Evolutionary conservation across 2,888 invertebrate genomes (phyloP).

Genomic region (Athripsodes cinereus): DNA sequence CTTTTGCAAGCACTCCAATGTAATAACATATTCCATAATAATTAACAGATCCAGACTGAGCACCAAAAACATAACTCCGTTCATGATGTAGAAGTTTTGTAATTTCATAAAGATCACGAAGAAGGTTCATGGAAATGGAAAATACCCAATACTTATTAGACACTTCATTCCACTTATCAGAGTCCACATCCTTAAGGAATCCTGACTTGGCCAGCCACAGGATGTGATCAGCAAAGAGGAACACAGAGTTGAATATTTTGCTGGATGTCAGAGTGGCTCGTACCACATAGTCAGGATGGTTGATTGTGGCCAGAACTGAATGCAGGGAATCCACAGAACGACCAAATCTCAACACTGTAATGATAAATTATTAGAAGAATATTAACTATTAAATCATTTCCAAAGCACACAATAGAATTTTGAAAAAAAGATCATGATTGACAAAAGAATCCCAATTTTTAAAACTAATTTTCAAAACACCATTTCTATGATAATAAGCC

Average conservation of each 20-base stretch:
- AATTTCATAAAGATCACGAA: conserved; percentile 83
- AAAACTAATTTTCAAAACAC: too few relatives aligned
- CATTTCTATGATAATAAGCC: too few relatives aligned
- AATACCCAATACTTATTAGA: conserved; percentile 82
- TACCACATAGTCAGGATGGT: conserved; percentile 65
- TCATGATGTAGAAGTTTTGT: conserved; percentile 20
- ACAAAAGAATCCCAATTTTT: too few relatives aligned
- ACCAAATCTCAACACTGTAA: conserved; percentile 79
- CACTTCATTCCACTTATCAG: conserved; percentile 67
- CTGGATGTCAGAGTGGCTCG: conserved; percentile 69
- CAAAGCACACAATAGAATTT: too few relatives aligned
- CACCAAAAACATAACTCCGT: conserved; percentile 11
- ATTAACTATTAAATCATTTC: too few relatives aligned
- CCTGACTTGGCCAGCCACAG: conserved; percentile 79
- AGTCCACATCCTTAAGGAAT: conserved; percentile 56
- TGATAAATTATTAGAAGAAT: conserved; percentile 12
- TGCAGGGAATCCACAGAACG: conserved; percentile 78
- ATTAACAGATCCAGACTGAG: background rate
- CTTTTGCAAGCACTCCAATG: conserved; percentile 27
- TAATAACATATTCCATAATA: conserved; percentile 28
- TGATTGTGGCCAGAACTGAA: conserved; percentile 62
- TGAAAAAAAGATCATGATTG: too few relatives aligned
- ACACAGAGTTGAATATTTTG: conserved; percentile 73
- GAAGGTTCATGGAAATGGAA: conserved; percentile 71
- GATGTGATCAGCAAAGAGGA: conserved; percentile 78